Evolutionary conservation across 1,140 invertebrate genomes (phyloP), one percentile per base, ranked within the genome.

Genomic region (Palaemon carinicauda): DNA sequence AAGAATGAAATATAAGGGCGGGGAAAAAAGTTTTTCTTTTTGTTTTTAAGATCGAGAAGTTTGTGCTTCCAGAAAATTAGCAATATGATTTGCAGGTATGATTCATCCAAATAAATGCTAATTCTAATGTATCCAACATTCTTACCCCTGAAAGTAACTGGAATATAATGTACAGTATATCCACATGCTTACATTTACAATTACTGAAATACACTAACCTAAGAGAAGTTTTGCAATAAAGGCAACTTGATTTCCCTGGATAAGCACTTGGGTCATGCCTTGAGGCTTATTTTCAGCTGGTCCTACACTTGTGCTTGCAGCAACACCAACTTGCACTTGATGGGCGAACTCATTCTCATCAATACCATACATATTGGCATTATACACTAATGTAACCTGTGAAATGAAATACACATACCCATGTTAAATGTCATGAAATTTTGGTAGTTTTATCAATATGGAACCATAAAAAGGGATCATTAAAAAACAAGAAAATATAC

Each of bases 241-340:
- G 80, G 93, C 91, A 84, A 98, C 94, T 93, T 98, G 97, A 92
- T 98, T 97, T 79, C 97, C 97, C 93, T 98, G 97, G 51, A 98
- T 94, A 90, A 97, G 93, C 21, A 98, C 94, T 91, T 97, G 95
- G 75, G 95, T 94, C 24, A 85, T 90, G 31, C 88, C 89, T 60
- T 87, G 83, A 31, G 90, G 90, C 77, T 89, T 89, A 56, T 95
- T 95, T 19, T 95, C 94, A 51, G 95, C 91, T 79, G 94, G 93
- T n/a, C 94, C 95, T 31, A 97, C 94, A 54, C 95, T 95, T 79
- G 96, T 96, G 89, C 96, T 96, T 2, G 97, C 97, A 7, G 96
- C 96, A 52, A 96, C 96, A 17, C 94, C 95, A 86, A 94, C 93
- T 91, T 98, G 96, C 90, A 96, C 96, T 90, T 95, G 94, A 89